Conservation (phyloP, 1,140 invertebrate species). For the Trichonephila inaurata region DNA sequence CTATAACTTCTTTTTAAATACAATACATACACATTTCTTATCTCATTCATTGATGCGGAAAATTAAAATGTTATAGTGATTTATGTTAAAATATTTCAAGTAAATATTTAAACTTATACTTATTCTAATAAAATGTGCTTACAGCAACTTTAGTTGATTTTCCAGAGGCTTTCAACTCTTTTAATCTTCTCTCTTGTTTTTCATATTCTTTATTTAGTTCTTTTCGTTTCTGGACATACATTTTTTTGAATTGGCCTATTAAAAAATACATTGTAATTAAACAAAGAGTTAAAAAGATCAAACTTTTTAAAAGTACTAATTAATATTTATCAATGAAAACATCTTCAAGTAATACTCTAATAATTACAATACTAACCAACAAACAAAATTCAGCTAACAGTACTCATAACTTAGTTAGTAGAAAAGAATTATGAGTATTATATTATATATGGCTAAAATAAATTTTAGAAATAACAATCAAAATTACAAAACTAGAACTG, state of each 20-base stretch:
- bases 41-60: too few species aligned
- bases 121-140: slow-evolving; percentile 21
- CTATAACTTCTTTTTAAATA: too few species aligned
- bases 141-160: slow-evolving; percentile 94
- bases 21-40: too few species aligned
- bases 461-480: too few species aligned
- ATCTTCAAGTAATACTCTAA: not conserved
- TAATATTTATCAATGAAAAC: not conserved
- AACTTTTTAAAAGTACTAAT: not conserved
- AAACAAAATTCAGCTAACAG: too few species aligned
- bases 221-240: slow-evolving; percentile 97
- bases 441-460: too few species aligned
- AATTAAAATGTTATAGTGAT: too few species aligned
- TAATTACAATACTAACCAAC: not conserved
- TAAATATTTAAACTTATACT: too few species aligned
- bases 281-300: not conserved
- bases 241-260: slow-evolving; percentile 93
- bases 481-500: not conserved
- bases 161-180: slow-evolving; percentile 96
- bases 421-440: too few species aligned
- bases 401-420: too few species aligned
- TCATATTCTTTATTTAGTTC: slow-evolving; percentile 99
- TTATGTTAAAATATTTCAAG: too few species aligned
- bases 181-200: slow-evolving; percentile 97
- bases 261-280: not conserved